Evolutionary conservation across 2,113 vertebrate genomes (phyloP).

Genomic region (Cavia aperea): DNA sequence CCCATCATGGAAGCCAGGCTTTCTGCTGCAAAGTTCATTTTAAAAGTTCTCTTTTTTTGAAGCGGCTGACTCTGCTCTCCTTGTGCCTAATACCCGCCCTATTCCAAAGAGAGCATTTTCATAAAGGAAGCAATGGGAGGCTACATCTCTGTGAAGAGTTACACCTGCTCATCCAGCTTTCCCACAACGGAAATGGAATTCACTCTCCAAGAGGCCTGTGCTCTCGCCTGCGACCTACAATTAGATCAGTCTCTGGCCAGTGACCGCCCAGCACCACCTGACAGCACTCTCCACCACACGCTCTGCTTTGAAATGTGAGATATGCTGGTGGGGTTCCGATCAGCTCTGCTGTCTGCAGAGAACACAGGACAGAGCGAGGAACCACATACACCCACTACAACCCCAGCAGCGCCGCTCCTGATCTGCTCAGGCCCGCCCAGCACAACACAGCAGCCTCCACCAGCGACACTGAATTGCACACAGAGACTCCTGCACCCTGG

Average conservation of each 20-base stretch:
- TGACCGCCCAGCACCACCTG: accelerated
- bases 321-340: accelerated
- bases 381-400: not conserved
- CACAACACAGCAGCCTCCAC: not conserved
- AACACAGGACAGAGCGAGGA: not conserved
- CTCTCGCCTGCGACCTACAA: slow-evolving; percentile 22
- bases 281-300: not conserved
- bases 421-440: accelerated
- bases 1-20: not conserved
- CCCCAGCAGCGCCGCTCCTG: not conserved
- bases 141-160: not conserved
- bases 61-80: not conserved
- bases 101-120: not conserved
- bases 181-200: slow-evolving; percentile 29
- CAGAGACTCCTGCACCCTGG: not conserved
- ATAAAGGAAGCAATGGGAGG: not conserved
- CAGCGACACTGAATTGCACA: accelerated
- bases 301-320: not conserved
- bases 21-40: not conserved
- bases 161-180: slow-evolving; percentile 27
- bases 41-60: not conserved
- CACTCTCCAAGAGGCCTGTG: not conserved
- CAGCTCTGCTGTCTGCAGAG: not conserved
- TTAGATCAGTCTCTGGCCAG: not conserved
- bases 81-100: not conserved